Base-by-base conservation (phyloP, 1,140 invertebrate genomes). In the Platyura marginata region DNA sequence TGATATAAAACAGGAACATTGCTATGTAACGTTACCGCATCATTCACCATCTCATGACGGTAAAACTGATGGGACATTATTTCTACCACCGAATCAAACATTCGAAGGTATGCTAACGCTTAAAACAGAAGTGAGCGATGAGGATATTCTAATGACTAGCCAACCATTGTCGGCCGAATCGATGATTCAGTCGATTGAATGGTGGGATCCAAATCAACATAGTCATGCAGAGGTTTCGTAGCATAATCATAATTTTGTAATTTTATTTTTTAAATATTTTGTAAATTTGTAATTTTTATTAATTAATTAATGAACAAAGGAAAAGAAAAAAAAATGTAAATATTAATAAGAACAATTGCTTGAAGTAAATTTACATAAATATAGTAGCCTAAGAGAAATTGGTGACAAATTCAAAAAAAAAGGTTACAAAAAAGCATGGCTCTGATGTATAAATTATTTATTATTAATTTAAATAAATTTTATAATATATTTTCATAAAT, bases 161-260 rank as follows among this genome's bases (percentile, higher is more conserved):
- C 44, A 42, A 47, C 48, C 41, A 20, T 44, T 64, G 4, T 57
- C 58, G 23, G 59, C 64, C 13, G 58, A 64, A 44, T 55, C 55
- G 41, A 63, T 66, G 53, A 61, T 63, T 38, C 57, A 66, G 45
- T 59, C 62, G 32, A 62, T 66, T 42, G 62, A 64, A 21, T 68
- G 66, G 66, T 68, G 66, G 66, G 63, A 67, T 44, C 61, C 63
- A 48, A 36, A 45, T 49, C 21, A 46, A 40, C 37, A 10, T 16
- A 16, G n/a, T 34, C 8, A 22, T 23, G n/a, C n/a, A n/a, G n/a
- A n/a, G n/a, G n/a, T 15, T 11, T 18, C 3, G 34, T 19, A 19
- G 3, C 44, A 23, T 9, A n/a, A 21, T 43, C 43, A 21, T 6
- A 4, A 35, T 43, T 37, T 37, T 20, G 36, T 42, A 21, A 16